phyloP scores from a whole-genome alignment of 2,888 invertebrate species.

The Euclidia mi region DNA sequence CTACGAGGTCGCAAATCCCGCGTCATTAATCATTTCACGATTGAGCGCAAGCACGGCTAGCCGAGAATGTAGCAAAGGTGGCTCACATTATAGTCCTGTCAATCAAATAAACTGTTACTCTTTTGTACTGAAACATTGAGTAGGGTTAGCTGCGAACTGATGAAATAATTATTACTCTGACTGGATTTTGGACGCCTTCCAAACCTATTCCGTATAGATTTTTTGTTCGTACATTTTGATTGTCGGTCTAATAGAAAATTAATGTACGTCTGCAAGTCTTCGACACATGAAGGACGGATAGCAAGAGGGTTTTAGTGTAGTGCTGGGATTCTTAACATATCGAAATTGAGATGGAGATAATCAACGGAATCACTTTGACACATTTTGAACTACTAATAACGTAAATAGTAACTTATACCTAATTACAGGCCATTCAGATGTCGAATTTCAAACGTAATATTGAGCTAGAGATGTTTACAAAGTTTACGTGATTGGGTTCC shows the following conservation, averaged over 20 bases:
- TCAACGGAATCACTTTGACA: no score
- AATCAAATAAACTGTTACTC: constrained; percentile 46
- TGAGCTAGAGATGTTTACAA: no score
- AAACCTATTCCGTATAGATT: constrained; percentile 14
- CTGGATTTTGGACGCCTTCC: constrained; percentile 29
- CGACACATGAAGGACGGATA: constrained; percentile 5
- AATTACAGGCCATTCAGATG: no score
- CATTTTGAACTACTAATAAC: no score
- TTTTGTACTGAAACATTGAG: constrained; percentile 55
- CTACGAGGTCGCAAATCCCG: constrained; percentile 28
- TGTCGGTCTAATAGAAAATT: constrained; percentile 27
- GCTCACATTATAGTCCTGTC: constrained; percentile 49
- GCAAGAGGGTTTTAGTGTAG: not conserved
- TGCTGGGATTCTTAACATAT: no score
- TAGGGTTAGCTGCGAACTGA: constrained; percentile 40
- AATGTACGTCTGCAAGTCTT: constrained; percentile 8
- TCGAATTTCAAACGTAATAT: no score
- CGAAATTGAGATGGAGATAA: no score
- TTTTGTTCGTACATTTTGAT: constrained; percentile 24
- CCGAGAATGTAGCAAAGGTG: constrained; percentile 29
- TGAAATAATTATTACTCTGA: constrained; percentile 52
- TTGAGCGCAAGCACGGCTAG: constrained; percentile 10
- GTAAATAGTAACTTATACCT: no score
- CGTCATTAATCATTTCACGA: constrained; percentile 53
- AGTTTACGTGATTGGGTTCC: no score